Percentiles rank a stretch among this genome's conserved stretches.
These are phyloP conservation scores for Phoeniculus purpureus DNA, from an alignment of 2,797 vertebrate species.

Conservation along the genomic window DNA sequence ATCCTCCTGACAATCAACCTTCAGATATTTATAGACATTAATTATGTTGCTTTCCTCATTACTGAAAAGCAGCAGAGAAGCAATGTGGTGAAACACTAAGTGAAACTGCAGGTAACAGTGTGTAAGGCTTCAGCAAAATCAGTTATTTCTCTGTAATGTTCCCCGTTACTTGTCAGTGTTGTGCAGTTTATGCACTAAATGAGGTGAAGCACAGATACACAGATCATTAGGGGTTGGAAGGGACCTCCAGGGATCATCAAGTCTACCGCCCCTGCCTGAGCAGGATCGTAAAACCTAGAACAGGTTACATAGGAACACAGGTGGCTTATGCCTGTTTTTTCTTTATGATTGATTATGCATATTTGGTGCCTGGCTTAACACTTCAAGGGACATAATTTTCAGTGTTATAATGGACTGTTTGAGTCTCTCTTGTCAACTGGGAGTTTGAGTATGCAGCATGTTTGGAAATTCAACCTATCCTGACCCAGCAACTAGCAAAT, in stretches of 20 bases:
- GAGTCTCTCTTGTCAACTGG: background rate
- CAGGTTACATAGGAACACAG: background rate
- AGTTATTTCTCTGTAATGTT: background rate
- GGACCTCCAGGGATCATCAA: too few relatives aligned
- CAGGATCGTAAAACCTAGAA: too few relatives aligned
- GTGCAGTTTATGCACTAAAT: background rate
- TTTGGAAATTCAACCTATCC: background rate
- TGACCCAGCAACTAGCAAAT: background rate
- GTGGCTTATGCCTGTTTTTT: background rate
- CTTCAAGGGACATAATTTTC: background rate
- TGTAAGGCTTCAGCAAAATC: background rate
- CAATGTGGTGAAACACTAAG: background rate
- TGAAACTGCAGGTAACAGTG: background rate
- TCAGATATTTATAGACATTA: too few relatives aligned
- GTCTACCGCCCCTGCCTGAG: too few relatives aligned
- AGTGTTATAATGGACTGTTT: background rate
- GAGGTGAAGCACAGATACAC: background rate
- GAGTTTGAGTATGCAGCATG: background rate
- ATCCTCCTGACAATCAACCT: too few relatives aligned
- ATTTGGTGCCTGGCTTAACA: background rate
- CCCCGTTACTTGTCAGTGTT: background rate
- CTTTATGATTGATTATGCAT: background rate
- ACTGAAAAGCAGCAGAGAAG: background rate
- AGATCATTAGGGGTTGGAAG: too few relatives aligned
- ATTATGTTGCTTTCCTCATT: fast-evolving